These are phyloP conservation scores for Pseudorhombus dupliciocellatus DNA, from an alignment of 2,113 vertebrate species.

Conservation along the genomic window DNA sequence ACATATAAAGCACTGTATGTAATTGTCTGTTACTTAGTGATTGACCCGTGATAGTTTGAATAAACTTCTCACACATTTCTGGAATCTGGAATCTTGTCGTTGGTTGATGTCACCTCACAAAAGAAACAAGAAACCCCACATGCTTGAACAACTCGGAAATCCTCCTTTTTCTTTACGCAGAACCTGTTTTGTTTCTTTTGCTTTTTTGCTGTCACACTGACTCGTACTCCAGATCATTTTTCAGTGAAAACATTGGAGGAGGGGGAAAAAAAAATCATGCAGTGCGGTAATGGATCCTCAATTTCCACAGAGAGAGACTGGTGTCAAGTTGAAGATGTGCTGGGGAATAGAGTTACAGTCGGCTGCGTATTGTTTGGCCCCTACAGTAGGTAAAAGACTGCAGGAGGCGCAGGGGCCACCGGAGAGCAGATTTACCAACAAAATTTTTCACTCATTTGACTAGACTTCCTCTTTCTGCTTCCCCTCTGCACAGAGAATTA, in stretches of 20 bases:
- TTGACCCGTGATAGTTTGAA: background rate
- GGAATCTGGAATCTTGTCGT: background rate
- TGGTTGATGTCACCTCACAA: background rate
- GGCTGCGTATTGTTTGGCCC: conserved; percentile 36
- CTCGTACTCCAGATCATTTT: conserved; percentile 5
- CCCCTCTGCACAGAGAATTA: conserved; percentile 29
- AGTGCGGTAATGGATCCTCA: conserved; percentile 26
- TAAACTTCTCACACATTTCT: background rate
- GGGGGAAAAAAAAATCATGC: conserved; percentile 17
- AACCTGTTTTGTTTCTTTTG: background rate
- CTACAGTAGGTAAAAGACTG: conserved; percentile 1
- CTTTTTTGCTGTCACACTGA: background rate
- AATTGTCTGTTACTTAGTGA: no score
- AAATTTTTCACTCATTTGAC: conserved; percentile 23
- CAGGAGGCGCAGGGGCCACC: background rate
- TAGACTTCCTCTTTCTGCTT: conserved; percentile 66
- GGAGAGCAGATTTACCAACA: conserved; percentile 9
- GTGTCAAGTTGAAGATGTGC: conserved; percentile 38
- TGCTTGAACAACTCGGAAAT: background rate
- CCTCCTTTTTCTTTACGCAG: background rate
- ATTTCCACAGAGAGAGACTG: conserved; percentile 27
- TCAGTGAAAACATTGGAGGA: conserved; percentile 13
- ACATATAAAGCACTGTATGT: no score
- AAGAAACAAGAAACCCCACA: background rate
- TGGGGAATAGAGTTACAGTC: conserved; percentile 43